These are phyloP conservation scores for Noctua fimbriata DNA, from an alignment of 2,888 invertebrate species.

Conservation along the genomic window DNA sequence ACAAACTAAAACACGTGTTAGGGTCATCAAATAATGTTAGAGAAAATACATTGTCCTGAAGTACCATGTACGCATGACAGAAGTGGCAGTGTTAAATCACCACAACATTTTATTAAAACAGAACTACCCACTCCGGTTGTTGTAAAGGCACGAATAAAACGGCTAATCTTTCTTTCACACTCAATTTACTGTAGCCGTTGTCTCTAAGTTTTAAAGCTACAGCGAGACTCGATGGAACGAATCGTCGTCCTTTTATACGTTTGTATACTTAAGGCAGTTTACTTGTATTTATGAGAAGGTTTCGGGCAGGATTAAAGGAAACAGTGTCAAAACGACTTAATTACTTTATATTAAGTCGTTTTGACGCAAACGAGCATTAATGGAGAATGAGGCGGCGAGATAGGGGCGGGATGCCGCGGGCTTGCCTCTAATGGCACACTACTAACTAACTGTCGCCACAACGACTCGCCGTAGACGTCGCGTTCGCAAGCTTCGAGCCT, in stretches of 20 bases:
- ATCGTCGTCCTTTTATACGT: conserved; percentile 42
- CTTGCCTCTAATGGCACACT: conserved; percentile 85
- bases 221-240: conserved; percentile 55
- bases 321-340: conserved; percentile 79
- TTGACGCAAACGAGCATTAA: conserved; percentile 85
- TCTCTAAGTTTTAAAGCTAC: conserved; percentile 62
- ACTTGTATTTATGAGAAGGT: conserved; percentile 64
- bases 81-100: conserved; percentile 24
- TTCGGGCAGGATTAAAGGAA: conserved; percentile 77
- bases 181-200: conserved; percentile 63
- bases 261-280: conserved; percentile 63
- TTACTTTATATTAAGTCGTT: conserved; percentile 85
- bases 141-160: conserved; percentile 52
- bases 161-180: conserved; percentile 69
- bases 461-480: conserved; percentile 78
- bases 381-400: conserved; percentile 79
- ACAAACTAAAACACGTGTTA: conserved; percentile 71
- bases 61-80: neutral
- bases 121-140: conserved; percentile 43
- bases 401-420: conserved; percentile 77
- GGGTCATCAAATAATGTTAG: conserved; percentile 63
- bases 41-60: conserved; percentile 46
- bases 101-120: conserved; percentile 47
- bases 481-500: conserved; percentile 58
- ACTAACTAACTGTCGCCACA: conserved; percentile 85